phyloP scores from a whole-genome alignment of 2,113 vertebrate species.

The Bungarus multicinctus region DNA sequence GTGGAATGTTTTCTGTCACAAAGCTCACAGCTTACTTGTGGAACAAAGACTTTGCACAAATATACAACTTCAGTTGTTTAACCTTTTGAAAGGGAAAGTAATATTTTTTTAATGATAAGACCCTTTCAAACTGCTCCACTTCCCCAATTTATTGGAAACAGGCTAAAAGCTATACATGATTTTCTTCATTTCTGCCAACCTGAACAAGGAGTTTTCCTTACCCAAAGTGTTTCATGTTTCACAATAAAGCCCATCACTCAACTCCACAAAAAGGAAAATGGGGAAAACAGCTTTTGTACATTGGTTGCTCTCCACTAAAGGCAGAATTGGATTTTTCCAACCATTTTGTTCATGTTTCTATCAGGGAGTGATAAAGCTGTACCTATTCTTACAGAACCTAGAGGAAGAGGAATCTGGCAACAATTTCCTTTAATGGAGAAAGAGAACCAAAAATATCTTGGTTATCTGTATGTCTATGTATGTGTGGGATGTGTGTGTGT shows the following conservation, averaged over 20 bases:
- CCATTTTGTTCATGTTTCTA: neutral
- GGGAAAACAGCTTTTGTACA: neutral
- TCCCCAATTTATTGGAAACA: neutral
- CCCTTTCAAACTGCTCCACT: neutral
- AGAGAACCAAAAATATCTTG: neutral
- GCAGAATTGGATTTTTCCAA: neutral
- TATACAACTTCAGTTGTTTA: neutral
- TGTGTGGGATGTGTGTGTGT: no score
- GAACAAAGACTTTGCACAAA: neutral
- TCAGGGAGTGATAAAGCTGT: neutral
- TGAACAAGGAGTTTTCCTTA: neutral
- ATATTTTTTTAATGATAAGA: neutral
- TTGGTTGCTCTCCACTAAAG: neutral
- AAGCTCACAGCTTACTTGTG: neutral
- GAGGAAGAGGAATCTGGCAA: neutral
- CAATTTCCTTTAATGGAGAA: neutral
- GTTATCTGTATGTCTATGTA: neutral
- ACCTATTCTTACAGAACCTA: neutral
- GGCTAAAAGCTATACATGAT: neutral
- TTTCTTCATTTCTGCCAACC: neutral
- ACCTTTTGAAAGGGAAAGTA: neutral
- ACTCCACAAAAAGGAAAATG: neutral
- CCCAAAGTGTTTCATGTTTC: neutral
- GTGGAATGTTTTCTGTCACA: neutral
- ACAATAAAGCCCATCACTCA: neutral